Evolutionary conservation across 2,113 vertebrate genomes (phyloP), one percentile per base, ranked within the genome.

Genomic region (Eulacestoma nigropectus): DNA sequence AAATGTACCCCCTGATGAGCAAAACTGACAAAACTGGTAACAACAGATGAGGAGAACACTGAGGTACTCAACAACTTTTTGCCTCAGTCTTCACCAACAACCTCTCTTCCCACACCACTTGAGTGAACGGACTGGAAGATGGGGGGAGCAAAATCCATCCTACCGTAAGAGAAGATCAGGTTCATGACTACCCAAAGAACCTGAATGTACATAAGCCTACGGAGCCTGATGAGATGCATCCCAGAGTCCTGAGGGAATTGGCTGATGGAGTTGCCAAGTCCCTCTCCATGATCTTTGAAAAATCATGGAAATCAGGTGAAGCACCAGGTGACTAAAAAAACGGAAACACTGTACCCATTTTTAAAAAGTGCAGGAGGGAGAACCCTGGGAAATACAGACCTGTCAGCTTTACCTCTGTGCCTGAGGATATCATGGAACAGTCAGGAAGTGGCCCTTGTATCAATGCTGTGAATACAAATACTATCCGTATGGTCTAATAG

Each of bases 71-170:
- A 65, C 22, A 74, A 53, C 10, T 2, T n/a, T 75, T 53, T 60
- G 39, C n/a, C 20, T 60, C 77, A 60, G 20, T 46, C 16, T 46
- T 74, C 52, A 67, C 19, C 41, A 57, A 30, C 29, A 53, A 41
- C 9, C 6, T 68, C 39, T 15, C 62, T 41, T 68, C 25, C 39
- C 25, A 53, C 29, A 68, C 1, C 11, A 46, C 44, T 14, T 59
- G 37, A 57, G 23, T 30, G 39, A 74, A 39, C 0, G 0, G 19
- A 52, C 52, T 39, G 46, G 46, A 60, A 59, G 17, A 39, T 0
- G 0, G 4, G 6, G 18, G 4, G 10, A 59, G 13, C 7, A 67
- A 39, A 89, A 65, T 30, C 19, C 52, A 52, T 26, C 46, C 46
- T 29, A 18, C 23, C 20, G 5, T 46, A 26, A 75, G 19, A 59